Conservation (phyloP, 2,888 invertebrate species). For the Drosophila mimica region DNA sequence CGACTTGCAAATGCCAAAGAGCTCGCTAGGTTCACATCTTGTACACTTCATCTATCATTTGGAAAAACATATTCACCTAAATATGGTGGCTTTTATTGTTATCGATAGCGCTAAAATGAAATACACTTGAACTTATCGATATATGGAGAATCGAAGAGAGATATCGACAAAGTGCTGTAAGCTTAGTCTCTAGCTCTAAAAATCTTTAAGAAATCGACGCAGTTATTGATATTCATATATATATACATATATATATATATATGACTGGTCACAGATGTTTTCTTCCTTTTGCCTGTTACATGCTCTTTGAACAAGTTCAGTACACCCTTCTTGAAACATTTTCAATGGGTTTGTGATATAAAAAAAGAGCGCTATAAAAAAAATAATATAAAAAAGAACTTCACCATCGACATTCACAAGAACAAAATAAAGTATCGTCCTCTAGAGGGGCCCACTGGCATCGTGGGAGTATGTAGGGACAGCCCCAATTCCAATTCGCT, state of each 20-base stretch:
- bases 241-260: not conserved
- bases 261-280: not conserved
- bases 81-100: not conserved
- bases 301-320: not conserved
- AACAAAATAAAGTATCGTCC: slow-evolving; percentile 24
- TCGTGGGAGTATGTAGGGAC: not conserved
- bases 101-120: not conserved
- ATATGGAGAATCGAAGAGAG: not conserved
- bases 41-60: not conserved
- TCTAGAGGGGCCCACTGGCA: slow-evolving; percentile 44
- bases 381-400: slow-evolving; percentile 27
- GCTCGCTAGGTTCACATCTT: not conserved
- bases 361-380: not conserved
- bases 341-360: not conserved
- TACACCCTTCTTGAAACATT: not conserved
- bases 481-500: not conserved
- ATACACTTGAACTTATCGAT: not conserved
- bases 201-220: not conserved
- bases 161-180: not conserved
- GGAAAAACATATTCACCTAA: not conserved
- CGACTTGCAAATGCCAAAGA: not conserved
- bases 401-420: slow-evolving; percentile 22
- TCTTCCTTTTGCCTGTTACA: not conserved
- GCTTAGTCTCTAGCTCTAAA: not conserved
- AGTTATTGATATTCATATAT: not conserved